Evolutionary conservation across 2,888 invertebrate genomes (phyloP).

Genomic region (Amaurobius ferox): DNA sequence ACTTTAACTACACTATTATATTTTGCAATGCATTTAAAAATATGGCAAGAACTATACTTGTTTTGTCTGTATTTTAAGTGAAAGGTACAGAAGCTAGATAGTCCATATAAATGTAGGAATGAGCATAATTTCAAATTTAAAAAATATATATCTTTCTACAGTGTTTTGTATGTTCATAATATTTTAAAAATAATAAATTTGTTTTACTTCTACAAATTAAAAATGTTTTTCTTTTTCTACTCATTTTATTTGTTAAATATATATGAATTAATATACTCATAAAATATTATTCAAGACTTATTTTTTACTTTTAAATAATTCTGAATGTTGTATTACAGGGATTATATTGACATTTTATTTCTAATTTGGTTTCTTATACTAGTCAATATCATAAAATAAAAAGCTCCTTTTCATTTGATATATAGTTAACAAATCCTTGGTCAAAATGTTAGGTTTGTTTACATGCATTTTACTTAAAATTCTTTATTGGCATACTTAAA

Average conservation of each 20-base stretch:
- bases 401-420: neutral
- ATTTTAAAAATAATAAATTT: no score
- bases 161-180: no score
- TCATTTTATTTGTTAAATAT: neutral
- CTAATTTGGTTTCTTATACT: neutral
- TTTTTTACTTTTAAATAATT: neutral
- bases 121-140: constrained; percentile 14
- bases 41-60: neutral
- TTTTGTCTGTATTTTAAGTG: neutral
- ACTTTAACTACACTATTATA: no score
- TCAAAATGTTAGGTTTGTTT: no score
- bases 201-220: neutral
- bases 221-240: neutral
- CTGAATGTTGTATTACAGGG: no score
- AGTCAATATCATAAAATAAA: neutral
- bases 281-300: no score
- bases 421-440: no score
- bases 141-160: no score
- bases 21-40: no score
- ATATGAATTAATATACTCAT: neutral
- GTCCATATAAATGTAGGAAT: neutral
- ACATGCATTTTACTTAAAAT: no score
- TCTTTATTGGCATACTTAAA: no score
- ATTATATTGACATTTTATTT: no score
- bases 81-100: neutral